phyloP scores from a whole-genome alignment of 2,113 vertebrate genomes.

The Fregata magnificens region DNA sequence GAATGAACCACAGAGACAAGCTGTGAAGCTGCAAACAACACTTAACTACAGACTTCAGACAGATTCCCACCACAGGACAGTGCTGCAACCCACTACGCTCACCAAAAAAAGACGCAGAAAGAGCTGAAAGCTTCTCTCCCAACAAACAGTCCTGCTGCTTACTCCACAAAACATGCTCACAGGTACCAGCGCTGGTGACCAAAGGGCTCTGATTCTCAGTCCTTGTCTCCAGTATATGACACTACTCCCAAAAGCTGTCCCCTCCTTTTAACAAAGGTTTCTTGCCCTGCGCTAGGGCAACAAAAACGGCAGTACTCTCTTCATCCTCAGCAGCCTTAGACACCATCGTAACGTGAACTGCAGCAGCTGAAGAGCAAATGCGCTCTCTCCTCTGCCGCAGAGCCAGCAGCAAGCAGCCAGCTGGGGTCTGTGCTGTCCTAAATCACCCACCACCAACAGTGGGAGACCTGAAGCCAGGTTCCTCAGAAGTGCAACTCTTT shows the following conservation, averaged over 20 bases:
- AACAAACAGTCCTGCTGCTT: background rate
- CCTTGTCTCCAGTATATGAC: background rate
- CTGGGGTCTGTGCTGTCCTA: background rate
- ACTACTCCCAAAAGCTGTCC: background rate
- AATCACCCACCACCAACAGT: accelerated
- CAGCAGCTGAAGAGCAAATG: background rate
- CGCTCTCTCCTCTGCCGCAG: background rate
- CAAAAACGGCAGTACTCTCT: background rate
- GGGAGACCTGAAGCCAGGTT: background rate
- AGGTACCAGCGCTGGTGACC: background rate
- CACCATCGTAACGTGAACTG: accelerated
- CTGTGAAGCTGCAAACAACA: background rate
- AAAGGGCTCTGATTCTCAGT: background rate
- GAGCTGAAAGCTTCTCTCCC: background rate
- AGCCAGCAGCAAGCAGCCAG: background rate
- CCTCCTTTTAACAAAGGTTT: background rate
- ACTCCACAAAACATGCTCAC: background rate
- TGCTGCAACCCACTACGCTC: background rate
- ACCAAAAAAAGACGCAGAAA: background rate
- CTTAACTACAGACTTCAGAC: background rate
- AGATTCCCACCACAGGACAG: background rate
- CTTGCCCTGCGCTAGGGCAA: background rate
- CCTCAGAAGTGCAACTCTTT: background rate
- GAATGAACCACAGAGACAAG: background rate
- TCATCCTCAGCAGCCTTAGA: background rate